Conservation (phyloP, 2,113 vertebrate genomes). For the Dryoscopus gambensis region DNA sequence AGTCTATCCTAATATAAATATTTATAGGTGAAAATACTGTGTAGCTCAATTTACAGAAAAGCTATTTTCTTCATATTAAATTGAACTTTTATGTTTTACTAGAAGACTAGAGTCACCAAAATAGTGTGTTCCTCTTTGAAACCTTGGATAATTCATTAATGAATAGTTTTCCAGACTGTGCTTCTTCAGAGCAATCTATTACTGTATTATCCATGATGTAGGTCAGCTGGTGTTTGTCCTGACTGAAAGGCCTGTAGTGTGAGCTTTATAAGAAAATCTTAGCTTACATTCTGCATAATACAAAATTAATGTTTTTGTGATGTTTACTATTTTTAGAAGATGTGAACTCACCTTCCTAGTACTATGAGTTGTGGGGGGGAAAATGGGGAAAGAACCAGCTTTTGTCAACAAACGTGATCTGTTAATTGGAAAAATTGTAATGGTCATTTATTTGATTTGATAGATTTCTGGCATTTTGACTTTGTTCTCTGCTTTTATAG, state of each 20-base stretch:
- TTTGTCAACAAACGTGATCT: background rate
- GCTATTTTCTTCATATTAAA: background rate
- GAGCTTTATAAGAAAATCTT: background rate
- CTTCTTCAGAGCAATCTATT: background rate
- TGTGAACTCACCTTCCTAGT: background rate
- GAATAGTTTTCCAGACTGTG: background rate
- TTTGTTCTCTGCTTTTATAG: background rate
- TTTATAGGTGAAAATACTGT: background rate
- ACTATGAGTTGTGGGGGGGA: accelerated
- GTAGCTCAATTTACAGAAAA: background rate
- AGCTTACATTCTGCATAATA: background rate
- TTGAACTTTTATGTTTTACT: background rate
- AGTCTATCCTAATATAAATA: background rate
- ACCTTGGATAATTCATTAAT: background rate
- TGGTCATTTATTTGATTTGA: background rate
- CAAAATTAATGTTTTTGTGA: background rate
- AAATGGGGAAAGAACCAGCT: background rate
- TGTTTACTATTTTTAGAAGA: background rate
- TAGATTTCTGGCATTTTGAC: background rate
- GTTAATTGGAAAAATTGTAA: background rate
- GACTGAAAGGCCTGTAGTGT: background rate
- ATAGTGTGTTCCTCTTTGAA: background rate
- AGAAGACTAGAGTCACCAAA: background rate
- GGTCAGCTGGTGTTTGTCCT: background rate
- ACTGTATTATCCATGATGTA: background rate